Evolutionary conservation across 1,140 invertebrate species (phyloP).

Genomic region (Panulirus ornatus): DNA sequence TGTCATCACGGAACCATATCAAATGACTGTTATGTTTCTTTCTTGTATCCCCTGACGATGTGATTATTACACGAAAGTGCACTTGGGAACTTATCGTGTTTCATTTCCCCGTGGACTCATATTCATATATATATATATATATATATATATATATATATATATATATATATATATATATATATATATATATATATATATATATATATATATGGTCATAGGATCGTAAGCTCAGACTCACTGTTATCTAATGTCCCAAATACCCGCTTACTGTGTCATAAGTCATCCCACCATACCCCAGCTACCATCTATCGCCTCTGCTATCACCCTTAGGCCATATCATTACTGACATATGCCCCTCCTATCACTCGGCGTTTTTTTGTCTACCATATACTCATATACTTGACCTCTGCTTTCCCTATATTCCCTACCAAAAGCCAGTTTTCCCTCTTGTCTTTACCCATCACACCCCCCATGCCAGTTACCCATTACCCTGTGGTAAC

Average conservation of each 20-base stretch:
- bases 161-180: constrained; percentile 29
- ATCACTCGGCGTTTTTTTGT: too few species aligned
- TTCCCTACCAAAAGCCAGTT: neutral
- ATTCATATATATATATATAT: neutral
- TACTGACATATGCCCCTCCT: neutral
- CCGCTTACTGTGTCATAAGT: too few species aligned
- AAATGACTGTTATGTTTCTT: too few species aligned
- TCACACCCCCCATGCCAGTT: neutral
- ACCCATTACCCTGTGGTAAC: neutral
- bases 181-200: constrained; percentile 28
- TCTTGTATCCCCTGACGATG: too few species aligned
- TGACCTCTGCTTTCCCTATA: neutral
- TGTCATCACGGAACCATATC: too few species aligned
- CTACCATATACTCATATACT: neutral
- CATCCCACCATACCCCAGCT: too few species aligned
- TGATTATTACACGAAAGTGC: too few species aligned
- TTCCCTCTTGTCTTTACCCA: neutral
- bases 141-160: constrained; percentile 30
- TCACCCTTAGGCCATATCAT: too few species aligned
- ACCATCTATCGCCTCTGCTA: too few species aligned
- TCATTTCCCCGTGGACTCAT: too few species aligned
- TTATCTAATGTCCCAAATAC: neutral
- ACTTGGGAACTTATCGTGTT: too few species aligned
- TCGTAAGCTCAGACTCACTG: too few species aligned
- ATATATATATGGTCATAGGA: neutral